Base-by-base conservation (phyloP, 2,113 vertebrate species). In the Toxotes jaculatrix region DNA sequence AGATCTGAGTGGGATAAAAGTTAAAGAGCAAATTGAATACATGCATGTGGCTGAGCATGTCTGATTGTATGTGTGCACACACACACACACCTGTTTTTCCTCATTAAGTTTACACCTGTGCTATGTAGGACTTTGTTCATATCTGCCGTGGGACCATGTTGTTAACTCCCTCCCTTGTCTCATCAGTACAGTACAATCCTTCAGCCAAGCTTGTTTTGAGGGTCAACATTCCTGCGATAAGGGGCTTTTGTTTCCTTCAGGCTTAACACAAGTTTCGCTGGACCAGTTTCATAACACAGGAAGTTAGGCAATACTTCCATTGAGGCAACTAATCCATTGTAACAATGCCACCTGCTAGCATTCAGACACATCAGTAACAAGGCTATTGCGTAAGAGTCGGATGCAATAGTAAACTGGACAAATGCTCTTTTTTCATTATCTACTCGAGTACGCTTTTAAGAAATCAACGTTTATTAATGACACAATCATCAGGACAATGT, bases 211-310 rank as follows among this genome's bases (percentile, higher is more conserved):
- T 36, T 72, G 73, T 81, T 31, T 80, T 53, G 47, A 85, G 77
- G 83, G 82, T 75, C 87, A 66, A 63, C 91, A 94, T 89, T 92
- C 91, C 91, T 81, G 57, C 12, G n/a, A 80, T 92, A 88, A 89
- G 84, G 82, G 65, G 45, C 87, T 79, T 82, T 88, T 91, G 91
- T 92, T 90, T 82, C 79, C 69, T 85, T 57, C 64, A 79, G 40
- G 71, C 51, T 81, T 47, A 32, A 63, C n/a, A 64, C 32, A 53
- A 82, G 80, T 79, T 89, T 74, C 83, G 61, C 67, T 84, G 47
- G 63, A 57, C 27, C 60, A 4, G 76, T 89, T 93, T 83, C 86
- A 86, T 66, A 91, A 90, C 66, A 77, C 79, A 57, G 88, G 79
- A 92, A 84, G 87, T 88, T 90, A 79, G 76, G 87, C 75, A 87